Percentiles rank a stretch among this genome's conserved stretches.
Evolutionary conservation across 2,888 invertebrate genomes (phyloP).

Genomic region (Nyleta sp.): DNA sequence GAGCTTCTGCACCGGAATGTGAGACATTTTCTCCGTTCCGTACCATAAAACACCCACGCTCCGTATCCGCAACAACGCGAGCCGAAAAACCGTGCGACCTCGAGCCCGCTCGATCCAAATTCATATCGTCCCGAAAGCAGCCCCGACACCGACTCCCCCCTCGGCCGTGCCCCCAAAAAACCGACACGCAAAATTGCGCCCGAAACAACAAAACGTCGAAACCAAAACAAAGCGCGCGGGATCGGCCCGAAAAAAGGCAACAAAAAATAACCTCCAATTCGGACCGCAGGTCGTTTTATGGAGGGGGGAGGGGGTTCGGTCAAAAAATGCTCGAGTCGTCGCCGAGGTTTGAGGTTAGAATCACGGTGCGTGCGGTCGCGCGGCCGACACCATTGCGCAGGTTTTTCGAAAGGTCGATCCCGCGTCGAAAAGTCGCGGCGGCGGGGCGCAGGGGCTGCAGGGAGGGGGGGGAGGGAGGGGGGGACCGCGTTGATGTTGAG

Average conservation of each 20-base stretch:
- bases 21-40: slow-evolving; percentile 45
- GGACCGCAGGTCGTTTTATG: slow-evolving; percentile 9
- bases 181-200: too few species aligned
- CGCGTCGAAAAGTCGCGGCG: slow-evolving; percentile 35
- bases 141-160: too few species aligned
- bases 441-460: neutral
- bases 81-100: too few species aligned
- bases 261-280: slow-evolving; percentile 23
- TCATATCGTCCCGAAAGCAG: too few species aligned
- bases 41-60: slow-evolving; percentile 29
- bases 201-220: neutral
- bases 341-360: slow-evolving; percentile 45
- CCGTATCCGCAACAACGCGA: slow-evolving; percentile 45
- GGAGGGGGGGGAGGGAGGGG: too few species aligned
- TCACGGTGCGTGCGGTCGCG: slow-evolving; percentile 20
- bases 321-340: slow-evolving; percentile 2
- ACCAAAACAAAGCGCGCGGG: neutral
- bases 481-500: slow-evolving; percentile 22
- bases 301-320: neutral
- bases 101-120: too few species aligned
- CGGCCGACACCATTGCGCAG: slow-evolving; percentile 45
- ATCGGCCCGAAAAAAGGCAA: neutral
- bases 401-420: slow-evolving; percentile 58
- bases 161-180: too few species aligned
- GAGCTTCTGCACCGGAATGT: slow-evolving; percentile 44